phyloP scores from a whole-genome alignment of 2,888 invertebrate genomes.

The Eupithecia exiguata region DNA sequence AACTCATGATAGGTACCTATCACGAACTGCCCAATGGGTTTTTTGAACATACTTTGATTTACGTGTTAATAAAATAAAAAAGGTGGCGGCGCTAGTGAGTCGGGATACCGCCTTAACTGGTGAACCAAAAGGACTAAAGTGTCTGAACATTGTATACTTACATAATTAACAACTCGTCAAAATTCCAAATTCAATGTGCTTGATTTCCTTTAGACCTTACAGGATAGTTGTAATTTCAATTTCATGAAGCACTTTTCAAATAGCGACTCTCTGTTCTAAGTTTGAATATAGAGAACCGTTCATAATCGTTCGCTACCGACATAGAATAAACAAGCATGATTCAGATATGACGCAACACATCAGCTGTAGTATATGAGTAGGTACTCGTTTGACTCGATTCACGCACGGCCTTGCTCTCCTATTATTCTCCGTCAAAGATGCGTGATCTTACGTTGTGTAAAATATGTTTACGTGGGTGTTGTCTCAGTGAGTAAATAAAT shows the following conservation, averaged over 20 bases:
- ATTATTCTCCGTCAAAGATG: slow-evolving; percentile 51
- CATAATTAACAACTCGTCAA: not conserved
- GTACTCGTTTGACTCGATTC: slow-evolving; percentile 43
- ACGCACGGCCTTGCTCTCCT: slow-evolving; percentile 71
- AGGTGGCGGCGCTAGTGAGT: no score
- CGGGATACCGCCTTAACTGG: not conserved
- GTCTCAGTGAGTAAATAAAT: slow-evolving; percentile 31
- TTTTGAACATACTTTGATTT: no score
- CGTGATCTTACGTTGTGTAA: not conserved
- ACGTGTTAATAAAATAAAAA: no score
- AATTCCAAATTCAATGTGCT: not conserved
- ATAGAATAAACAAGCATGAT: slow-evolving; percentile 28
- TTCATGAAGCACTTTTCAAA: not conserved
- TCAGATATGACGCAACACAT: slow-evolving; percentile 55
- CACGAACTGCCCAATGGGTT: no score
- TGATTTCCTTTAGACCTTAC: not conserved
- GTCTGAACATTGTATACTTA: not conserved
- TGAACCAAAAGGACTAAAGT: not conserved
- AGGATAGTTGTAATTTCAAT: not conserved
- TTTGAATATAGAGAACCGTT: not conserved
- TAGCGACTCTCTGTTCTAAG: not conserved
- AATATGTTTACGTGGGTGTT: slow-evolving; percentile 29
- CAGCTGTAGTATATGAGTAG: slow-evolving; percentile 50
- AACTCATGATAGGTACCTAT: no score
- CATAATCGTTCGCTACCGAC: not conserved